Evolutionary conservation across 2,797 vertebrate genomes (phyloP), one percentile per base, ranked within the genome.

Genomic region (Propithecus deckenii): DNA sequence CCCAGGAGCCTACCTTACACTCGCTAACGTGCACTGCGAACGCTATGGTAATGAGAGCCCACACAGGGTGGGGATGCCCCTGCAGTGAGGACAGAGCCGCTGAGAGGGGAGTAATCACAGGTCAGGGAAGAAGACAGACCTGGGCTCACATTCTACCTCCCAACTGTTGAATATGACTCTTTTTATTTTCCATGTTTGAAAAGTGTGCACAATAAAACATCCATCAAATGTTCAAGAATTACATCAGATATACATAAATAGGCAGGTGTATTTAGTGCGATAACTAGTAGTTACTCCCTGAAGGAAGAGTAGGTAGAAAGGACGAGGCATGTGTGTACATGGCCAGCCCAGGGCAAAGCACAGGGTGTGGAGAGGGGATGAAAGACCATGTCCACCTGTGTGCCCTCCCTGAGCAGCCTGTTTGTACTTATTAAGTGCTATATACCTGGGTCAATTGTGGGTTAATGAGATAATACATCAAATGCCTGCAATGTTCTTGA

Each of bases 71-170:
- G 30, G 17, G 28, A 11, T 2, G 32, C 13, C 12, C 35, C 43
- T 1, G 0, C 32, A 23, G 41, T 0, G 0, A 17, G 9, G 35
- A 38, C 7, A 65, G 38, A 46, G 10, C 15, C 5, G 28, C n/a
- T 4, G 8, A 50, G 28, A 14, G 7, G 41, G 79, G 28, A 17
- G 14, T 11, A 1, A 11, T 25, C 3, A 0, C 32, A 7, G 13
- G 17, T 32, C 22, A 41, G 1, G 46, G 5, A 17, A 8, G 28
- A 10, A 28, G 59, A 5, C 8, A 18, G 48, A 76, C 32, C 57
- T 22, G 9, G 9, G 48, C 18, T 38, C 52, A 14, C n/a, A 9
- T 57, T 78, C 46, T 65, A 12, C 41, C 35, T 91, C 32, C n/a
- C 38, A n/a, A 14, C 14, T 35, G 20, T 46, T 13, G 4, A 85